Evolutionary conservation across 2,797 vertebrate species (phyloP).

Genomic region (Propithecus deckenii): DNA sequence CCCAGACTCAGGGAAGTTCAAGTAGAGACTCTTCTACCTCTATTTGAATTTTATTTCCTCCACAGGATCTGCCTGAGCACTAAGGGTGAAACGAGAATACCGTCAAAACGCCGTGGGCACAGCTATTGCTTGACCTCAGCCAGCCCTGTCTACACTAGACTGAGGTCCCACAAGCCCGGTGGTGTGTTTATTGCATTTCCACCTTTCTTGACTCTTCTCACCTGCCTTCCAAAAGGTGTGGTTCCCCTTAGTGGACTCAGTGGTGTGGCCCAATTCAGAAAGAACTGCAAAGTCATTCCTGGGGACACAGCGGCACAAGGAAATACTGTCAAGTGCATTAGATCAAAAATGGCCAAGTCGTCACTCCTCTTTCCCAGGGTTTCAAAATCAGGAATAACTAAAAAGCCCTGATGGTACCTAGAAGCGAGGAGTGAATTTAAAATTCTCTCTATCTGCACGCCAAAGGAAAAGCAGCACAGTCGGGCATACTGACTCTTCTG

Average conservation of each 20-base stretch:
- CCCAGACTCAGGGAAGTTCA: neutral
- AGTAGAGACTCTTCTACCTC: neutral
- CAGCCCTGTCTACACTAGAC: neutral
- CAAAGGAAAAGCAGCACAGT: neutral
- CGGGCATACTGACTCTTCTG: neutral
- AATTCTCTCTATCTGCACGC: neutral
- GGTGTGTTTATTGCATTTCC: neutral
- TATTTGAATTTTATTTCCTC: neutral
- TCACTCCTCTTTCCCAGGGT: neutral
- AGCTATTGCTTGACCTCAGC: neutral
- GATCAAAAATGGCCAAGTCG: neutral
- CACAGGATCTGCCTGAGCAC: neutral
- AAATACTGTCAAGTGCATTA: neutral
- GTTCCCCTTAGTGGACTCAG: neutral
- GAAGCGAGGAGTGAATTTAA: neutral
- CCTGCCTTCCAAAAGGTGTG: neutral
- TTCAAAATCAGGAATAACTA: neutral
- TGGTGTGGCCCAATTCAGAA: neutral
- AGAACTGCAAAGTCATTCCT: neutral
- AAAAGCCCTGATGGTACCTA: neutral
- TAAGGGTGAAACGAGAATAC: neutral
- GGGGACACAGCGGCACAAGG: neutral
- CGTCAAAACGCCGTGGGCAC: neutral
- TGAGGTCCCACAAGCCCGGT: rapidly evolving
- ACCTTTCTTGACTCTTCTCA: neutral